phyloP scores from a whole-genome alignment of 2,797 vertebrate species.

The Chaetodon trifasciatus region DNA sequence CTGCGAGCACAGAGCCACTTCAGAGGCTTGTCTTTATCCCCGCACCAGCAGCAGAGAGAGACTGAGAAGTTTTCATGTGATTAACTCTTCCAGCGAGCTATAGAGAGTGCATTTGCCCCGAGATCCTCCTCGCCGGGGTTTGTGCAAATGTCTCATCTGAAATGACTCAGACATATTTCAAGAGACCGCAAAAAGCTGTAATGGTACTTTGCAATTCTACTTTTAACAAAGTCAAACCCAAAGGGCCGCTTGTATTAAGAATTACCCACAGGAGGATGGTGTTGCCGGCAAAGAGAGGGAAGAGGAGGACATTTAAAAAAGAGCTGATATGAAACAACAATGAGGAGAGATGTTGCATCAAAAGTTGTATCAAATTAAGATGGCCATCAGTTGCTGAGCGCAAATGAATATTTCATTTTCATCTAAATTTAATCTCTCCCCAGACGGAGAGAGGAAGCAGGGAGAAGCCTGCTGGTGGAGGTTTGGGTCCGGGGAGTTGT shows the following conservation, averaged over 20 bases:
- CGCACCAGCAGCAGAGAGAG: slow-evolving; percentile 58
- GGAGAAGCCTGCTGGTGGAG: slow-evolving; percentile 62
- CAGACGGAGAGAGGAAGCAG: slow-evolving; percentile 57
- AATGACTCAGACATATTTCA: slow-evolving; percentile 74
- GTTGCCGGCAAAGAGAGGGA: slow-evolving; percentile 16
- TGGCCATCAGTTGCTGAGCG: slow-evolving; percentile 77
- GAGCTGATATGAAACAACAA: slow-evolving; percentile 57
- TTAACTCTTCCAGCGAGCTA: slow-evolving; percentile 62
- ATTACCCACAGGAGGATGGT: slow-evolving; percentile 49
- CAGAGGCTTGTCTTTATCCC: slow-evolving; percentile 73
- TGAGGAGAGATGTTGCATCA: slow-evolving; percentile 61
- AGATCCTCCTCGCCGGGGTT: slow-evolving; percentile 58
- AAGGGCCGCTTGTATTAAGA: slow-evolving; percentile 46
- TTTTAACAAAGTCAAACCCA: slow-evolving; percentile 64
- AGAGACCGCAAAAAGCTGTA: slow-evolving; percentile 57
- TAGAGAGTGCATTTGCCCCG: slow-evolving; percentile 53
- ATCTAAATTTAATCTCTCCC: slow-evolving; percentile 82
- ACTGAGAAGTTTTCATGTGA: slow-evolving; percentile 70
- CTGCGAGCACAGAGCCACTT: slow-evolving; percentile 73
- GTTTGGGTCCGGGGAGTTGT: slow-evolving; percentile 62
- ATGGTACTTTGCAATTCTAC: slow-evolving; percentile 61
- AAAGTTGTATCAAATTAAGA: slow-evolving; percentile 77
- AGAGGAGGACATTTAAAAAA: slow-evolving; percentile 1
- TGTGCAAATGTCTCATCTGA: slow-evolving; percentile 72
- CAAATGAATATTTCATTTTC: slow-evolving; percentile 84